These are phyloP conservation scores for Ceyx margarethae DNA, from an alignment of 2,113 vertebrate genomes.

Conservation along the genomic window DNA sequence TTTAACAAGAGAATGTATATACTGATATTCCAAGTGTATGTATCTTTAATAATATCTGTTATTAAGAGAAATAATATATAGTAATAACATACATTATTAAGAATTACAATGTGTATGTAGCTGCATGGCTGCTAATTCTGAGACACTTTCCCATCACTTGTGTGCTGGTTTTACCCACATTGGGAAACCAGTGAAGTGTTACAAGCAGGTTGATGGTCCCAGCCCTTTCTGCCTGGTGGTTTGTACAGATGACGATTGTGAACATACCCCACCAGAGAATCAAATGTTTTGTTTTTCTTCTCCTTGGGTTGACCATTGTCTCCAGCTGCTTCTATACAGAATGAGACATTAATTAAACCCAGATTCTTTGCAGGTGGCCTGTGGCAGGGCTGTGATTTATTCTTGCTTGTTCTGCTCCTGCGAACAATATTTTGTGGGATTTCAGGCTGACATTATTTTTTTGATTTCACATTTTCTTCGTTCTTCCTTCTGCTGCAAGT, in stretches of 20 bases:
- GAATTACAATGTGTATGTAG: background rate
- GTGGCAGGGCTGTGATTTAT: slow-evolving; percentile 45
- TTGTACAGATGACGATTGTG: slow-evolving; percentile 45
- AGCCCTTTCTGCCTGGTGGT: background rate
- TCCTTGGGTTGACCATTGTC: slow-evolving; percentile 73
- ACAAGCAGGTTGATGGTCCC: background rate
- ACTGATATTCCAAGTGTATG: background rate
- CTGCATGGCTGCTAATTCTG: background rate
- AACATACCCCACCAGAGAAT: slow-evolving; percentile 48
- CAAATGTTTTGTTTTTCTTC: slow-evolving; percentile 68
- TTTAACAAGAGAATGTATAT: background rate
- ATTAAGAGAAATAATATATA: background rate
- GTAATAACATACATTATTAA: background rate
- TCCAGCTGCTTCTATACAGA: slow-evolving; percentile 62
- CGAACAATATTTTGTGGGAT: slow-evolving; percentile 54
- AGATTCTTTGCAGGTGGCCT: slow-evolving; percentile 70
- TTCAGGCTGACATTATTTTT: slow-evolving; percentile 50
- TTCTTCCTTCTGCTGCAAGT: slow-evolving; percentile 61
- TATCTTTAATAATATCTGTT: background rate
- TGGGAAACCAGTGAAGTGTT: background rate
- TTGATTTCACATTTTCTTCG: slow-evolving; percentile 52
- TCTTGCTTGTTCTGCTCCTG: slow-evolving; percentile 62
- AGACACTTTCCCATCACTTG: background rate
- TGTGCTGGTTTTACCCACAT: background rate
- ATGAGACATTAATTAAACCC: slow-evolving; percentile 75